Conservation (phyloP, 2,797 vertebrate species). For the Epinephelus awoara region DNA sequence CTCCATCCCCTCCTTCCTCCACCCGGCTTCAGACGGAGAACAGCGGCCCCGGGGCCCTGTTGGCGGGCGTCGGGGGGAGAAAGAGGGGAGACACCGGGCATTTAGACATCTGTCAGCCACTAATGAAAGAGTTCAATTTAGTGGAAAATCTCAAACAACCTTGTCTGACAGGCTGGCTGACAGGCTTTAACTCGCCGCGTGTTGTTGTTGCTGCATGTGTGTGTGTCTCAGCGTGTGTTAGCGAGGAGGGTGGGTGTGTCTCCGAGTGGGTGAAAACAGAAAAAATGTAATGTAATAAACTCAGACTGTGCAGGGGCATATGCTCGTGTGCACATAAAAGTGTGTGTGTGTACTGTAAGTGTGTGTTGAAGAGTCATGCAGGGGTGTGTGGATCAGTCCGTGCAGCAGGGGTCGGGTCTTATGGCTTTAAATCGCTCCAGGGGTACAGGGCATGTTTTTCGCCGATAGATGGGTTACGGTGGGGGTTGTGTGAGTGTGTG, state of each 20-base stretch:
- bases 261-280: conserved; percentile 15
- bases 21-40: conserved; percentile 53
- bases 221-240: conserved; percentile 10
- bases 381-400: conserved; percentile 53
- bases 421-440: conserved; percentile 72
- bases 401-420: conserved; percentile 69
- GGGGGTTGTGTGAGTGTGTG: conserved; percentile 12
- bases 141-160: conserved; percentile 84
- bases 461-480: conserved; percentile 63
- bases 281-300: conserved; percentile 62
- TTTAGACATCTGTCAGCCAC: conserved; percentile 83
- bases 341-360: conserved; percentile 31
- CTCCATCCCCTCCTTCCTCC: conserved; percentile 40
- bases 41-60: conserved; percentile 54
- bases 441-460: conserved; percentile 70
- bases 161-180: conserved; percentile 76
- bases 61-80: conserved; percentile 23
- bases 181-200: conserved; percentile 70
- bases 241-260: conserved; percentile 24
- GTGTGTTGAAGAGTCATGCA: conserved; percentile 49
- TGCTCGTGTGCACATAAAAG: conserved; percentile 42
- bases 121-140: conserved; percentile 86
- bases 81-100: conserved; percentile 57
- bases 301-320: conserved; percentile 49
- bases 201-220: conserved; percentile 32